Evolutionary conservation across 2,888 invertebrate species (phyloP), one percentile per base, ranked within the genome.

Genomic region (Apodemia zela): DNA sequence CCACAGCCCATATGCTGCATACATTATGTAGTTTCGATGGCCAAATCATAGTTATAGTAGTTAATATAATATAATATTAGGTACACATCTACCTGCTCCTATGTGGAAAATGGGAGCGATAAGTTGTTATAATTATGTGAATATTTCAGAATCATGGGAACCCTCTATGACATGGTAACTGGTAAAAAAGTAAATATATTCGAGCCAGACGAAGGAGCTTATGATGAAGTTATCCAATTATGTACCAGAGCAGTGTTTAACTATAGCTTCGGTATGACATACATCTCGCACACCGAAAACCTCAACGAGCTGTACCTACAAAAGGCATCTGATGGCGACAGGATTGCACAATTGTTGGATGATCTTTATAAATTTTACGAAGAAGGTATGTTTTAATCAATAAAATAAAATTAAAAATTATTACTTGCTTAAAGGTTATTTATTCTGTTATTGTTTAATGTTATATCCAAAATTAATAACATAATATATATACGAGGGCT

Each of bases 231-330:
- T 0, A 75, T 82, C 0, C 90, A 92, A 38, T 78, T 96, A 7
- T 95, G 95, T 72, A 92, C 93, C 21, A 87, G 94, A 73, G 94
- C 95, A 0, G 93, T 96, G 7, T 82, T 93, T 75, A 89, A 93
- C 76, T 87, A 93, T 59, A 92, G 89, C 70, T 93, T 95, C 59
- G 90, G 93, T 10, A 93, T 94, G 29, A 84, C 87, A 0, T 92
- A 87, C 68, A 87, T 96, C 0, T 89, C 94, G 0, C 93, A 94
- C 74, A 86, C 93, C 0, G 92, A 93, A 60, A 92, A 92, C 63
- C 85, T 93, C 0, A 92, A 92, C 63, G 93, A 93, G 68, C 79
- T 96, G 45, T 96, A 93, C 80, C 82, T 95, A 33, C 96, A 96
- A 75, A 89, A 89, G 62, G 68, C 81, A 0, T 74, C 80, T 0